Evolutionary conservation across 2,888 invertebrate genomes (phyloP).

Genomic region (Crioceris asparagi): DNA sequence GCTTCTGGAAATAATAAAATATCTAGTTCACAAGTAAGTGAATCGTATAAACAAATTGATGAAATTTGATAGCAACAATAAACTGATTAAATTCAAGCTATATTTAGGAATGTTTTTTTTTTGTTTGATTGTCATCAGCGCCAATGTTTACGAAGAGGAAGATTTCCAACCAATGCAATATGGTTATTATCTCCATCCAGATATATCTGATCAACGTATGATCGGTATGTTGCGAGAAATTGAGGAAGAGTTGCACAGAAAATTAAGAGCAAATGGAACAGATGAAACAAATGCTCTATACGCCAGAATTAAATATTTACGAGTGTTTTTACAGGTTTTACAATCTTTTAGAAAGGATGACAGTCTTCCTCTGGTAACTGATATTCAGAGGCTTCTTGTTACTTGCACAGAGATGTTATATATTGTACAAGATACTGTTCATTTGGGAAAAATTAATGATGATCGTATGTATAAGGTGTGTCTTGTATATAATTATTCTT

Average conservation of each 20-base stretch:
- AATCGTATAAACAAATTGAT: conserved; percentile 2
- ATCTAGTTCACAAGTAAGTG: conserved; percentile 73
- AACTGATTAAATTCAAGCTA: too few species aligned
- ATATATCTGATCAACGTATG: conserved; percentile 71
- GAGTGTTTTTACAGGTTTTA: conserved; percentile 76
- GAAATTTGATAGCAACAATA: too few species aligned
- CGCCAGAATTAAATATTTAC: conserved; percentile 74
- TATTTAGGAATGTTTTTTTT: conserved; percentile 3
- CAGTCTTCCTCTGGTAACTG: conserved; percentile 53
- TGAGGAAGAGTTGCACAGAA: conserved; percentile 78
- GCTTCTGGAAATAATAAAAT: conserved; percentile 78
- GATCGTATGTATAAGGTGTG: conserved; percentile 16
- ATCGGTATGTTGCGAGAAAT: conserved; percentile 77
- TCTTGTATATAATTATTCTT: neutral
- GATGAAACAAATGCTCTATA: conserved; percentile 55
- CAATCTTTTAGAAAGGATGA: conserved; percentile 48
- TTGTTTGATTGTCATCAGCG: conserved; percentile 39
- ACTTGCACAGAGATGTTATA: conserved; percentile 77
- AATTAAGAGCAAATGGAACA: conserved; percentile 45
- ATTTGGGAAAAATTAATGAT: conserved; percentile 53
- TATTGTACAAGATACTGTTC: conserved; percentile 63
- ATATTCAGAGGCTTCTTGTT: conserved; percentile 70
- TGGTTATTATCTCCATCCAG: conserved; percentile 73
- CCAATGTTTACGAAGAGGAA: conserved; percentile 87
- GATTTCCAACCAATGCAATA: conserved; percentile 92